Evolutionary conservation across 2,113 vertebrate genomes (phyloP).

Genomic region (Phoenicopterus ruber): DNA sequence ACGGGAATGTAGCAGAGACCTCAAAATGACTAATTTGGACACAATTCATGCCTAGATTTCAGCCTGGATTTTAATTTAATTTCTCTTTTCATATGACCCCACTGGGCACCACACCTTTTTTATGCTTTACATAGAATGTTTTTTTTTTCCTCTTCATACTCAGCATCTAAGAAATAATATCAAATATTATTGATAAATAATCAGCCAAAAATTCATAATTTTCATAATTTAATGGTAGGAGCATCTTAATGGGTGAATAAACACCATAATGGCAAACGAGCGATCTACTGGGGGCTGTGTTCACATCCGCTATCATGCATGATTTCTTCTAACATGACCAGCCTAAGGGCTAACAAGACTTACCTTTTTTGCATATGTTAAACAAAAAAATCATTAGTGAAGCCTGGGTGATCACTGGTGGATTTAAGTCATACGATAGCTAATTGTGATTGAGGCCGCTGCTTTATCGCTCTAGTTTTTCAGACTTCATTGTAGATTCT

Average conservation of each 20-base stretch:
- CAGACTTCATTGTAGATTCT: neutral
- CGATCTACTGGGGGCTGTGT: neutral
- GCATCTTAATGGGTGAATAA: neutral
- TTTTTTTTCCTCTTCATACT: neutral
- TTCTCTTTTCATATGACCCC: neutral
- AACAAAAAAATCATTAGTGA: neutral
- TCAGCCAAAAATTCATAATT: neutral
- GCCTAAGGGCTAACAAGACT: neutral
- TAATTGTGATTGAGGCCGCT: neutral
- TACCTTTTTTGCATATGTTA: neutral
- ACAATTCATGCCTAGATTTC: neutral
- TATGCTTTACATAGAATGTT: neutral
- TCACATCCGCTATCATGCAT: neutral
- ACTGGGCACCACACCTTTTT: neutral
- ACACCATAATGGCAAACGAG: neutral
- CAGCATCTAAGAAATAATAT: neutral
- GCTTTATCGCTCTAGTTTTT: neutral
- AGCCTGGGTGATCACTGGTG: neutral
- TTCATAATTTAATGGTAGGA: neutral
- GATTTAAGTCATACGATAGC: neutral
- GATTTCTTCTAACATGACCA: neutral
- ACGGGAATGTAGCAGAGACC: neutral
- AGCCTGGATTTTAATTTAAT: neutral
- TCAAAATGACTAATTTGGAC: slow-evolving; percentile 16
- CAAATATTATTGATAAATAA: neutral